phyloP scores from a whole-genome alignment of 2,888 invertebrate species.

The Cerastis leucographa region DNA sequence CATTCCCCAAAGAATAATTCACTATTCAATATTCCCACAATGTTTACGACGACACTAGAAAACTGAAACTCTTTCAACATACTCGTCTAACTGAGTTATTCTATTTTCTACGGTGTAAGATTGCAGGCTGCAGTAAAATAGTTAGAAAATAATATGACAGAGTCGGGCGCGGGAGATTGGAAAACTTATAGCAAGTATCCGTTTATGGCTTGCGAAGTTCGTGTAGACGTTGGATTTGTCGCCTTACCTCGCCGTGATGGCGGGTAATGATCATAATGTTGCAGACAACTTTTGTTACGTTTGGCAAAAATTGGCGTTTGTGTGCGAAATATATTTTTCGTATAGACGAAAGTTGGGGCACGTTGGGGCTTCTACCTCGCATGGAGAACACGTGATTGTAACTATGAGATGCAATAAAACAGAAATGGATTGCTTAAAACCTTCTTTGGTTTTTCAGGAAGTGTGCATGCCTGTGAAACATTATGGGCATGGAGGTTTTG shows the following conservation, averaged over 20 bases:
- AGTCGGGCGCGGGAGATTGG: constrained; percentile 76
- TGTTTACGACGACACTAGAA: constrained; percentile 68
- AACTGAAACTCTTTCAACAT: constrained; percentile 67
- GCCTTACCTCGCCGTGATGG: constrained; percentile 71
- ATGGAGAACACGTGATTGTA: constrained; percentile 29
- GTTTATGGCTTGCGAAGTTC: constrained; percentile 76
- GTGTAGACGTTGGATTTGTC: constrained; percentile 68
- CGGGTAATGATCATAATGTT: constrained; percentile 70
- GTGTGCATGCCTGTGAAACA: background rate
- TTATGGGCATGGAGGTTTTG: background rate
- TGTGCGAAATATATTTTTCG: constrained; percentile 42
- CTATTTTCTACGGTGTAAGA: constrained; percentile 72
- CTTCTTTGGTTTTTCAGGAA: background rate
- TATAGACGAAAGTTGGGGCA: constrained; percentile 14
- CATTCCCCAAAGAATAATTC: constrained; percentile 56
- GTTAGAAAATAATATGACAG: constrained; percentile 84
- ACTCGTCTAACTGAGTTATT: constrained; percentile 70
- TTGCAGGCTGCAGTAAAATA: constrained; percentile 80
- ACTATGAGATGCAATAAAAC: no score
- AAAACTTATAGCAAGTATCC: constrained; percentile 77
- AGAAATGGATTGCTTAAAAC: background rate
- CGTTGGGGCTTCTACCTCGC: constrained; percentile 5
- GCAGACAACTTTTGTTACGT: constrained; percentile 61
- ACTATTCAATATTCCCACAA: constrained; percentile 70
- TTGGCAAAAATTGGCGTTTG: constrained; percentile 46